Percentiles rank a stretch among this genome's conserved stretches.
phyloP scores from a whole-genome alignment of 2,113 vertebrate species.

The Entosphenus tridentatus region DNA sequence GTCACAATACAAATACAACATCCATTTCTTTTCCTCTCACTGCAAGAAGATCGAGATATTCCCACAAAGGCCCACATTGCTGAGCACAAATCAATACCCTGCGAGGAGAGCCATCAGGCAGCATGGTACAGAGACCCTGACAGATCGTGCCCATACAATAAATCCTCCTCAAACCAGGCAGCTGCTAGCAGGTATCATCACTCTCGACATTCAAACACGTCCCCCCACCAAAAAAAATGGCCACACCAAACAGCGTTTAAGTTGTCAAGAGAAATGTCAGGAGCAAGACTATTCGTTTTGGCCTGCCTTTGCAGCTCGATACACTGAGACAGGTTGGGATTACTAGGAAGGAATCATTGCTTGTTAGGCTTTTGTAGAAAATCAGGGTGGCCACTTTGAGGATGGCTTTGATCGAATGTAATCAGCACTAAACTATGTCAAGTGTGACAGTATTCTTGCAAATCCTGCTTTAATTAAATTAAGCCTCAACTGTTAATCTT shows the following conservation, averaged over 20 bases:
- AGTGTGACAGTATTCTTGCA: no score
- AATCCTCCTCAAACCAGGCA: slow-evolving; percentile 4
- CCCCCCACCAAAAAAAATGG: slow-evolving; percentile 4
- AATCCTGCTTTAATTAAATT: no score
- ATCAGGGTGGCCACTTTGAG: no score
- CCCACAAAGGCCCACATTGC: neutral
- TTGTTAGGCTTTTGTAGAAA: slow-evolving; percentile 5
- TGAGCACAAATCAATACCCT: slow-evolving; percentile 3
- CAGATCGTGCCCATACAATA: neutral
- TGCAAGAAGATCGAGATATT: slow-evolving; percentile 5
- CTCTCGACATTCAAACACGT: slow-evolving; percentile 1
- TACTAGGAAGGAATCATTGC: slow-evolving; percentile 1
- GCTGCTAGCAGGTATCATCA: slow-evolving; percentile 4
- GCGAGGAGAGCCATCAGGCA: neutral
- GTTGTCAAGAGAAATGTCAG: slow-evolving; percentile 3
- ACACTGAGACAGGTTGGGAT: slow-evolving; percentile 1
- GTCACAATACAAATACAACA: no score
- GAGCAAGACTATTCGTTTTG: slow-evolving; percentile 4
- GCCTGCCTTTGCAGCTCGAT: slow-evolving; percentile 5
- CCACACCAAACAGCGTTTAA: slow-evolving; percentile 7
- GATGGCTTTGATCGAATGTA: no score
- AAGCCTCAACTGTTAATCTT: no score
- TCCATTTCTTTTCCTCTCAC: neutral
- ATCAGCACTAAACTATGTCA: no score
- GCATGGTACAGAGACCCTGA: neutral